Conservation (phyloP, 2,888 invertebrate genomes). For the Bruchidius siliquastri region DNA sequence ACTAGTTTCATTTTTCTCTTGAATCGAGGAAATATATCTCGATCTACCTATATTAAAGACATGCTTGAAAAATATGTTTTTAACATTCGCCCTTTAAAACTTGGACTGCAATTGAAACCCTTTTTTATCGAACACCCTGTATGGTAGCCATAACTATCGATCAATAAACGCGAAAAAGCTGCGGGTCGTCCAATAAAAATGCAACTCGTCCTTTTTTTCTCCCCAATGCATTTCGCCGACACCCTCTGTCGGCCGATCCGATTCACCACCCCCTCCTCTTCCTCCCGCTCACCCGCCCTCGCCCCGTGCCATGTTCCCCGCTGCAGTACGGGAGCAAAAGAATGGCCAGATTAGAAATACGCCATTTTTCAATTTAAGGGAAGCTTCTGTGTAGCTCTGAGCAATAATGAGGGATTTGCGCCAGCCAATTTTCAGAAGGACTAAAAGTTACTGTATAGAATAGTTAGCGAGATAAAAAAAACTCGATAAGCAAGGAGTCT, state of each 20-base stretch:
- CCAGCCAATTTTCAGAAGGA: not conserved
- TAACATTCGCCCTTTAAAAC: too few relatives aligned
- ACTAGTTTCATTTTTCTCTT: too few relatives aligned
- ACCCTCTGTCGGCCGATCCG: constrained; percentile 12
- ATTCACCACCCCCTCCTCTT: not conserved
- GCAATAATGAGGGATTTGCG: not conserved
- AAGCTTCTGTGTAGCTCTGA: not conserved
- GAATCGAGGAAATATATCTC: too few relatives aligned
- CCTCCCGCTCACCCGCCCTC: not conserved
- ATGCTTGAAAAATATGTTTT: too few relatives aligned
- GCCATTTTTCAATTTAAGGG: not conserved
- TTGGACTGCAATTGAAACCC: not conserved
- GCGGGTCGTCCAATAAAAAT: constrained; percentile 9
- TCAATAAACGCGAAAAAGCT: not conserved
- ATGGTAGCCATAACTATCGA: not conserved
- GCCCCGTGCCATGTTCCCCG: not conserved
- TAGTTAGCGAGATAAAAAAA: too few relatives aligned
- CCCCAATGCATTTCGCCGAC: constrained; percentile 23
- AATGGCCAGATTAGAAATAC: not conserved
- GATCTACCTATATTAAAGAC: too few relatives aligned
- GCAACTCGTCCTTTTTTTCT: constrained; percentile 17
- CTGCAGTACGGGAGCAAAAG: not conserved
- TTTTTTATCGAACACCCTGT: not conserved
- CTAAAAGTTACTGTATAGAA: too few relatives aligned
- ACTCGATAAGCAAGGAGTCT: too few relatives aligned